Percentiles rank a stretch among this genome's conserved stretches.
phyloP scores from a whole-genome alignment of 2,888 invertebrate genomes.

The Acanthosepion lycidas region DNA sequence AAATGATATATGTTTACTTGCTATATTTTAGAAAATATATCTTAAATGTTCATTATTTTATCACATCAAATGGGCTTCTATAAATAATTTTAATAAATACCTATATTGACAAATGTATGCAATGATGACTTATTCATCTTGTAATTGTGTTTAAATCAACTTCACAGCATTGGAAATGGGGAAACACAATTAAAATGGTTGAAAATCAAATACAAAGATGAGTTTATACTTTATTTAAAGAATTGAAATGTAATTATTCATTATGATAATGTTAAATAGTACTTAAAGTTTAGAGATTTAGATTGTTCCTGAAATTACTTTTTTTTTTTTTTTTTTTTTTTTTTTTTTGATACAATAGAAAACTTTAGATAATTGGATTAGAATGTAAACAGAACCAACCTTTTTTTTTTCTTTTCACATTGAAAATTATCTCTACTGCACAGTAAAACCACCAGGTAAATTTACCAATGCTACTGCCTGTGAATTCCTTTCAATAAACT shows the following conservation, averaged over 20 bases:
- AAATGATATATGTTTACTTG: too few relatives aligned
- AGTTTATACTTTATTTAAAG: neutral
- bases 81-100: neutral
- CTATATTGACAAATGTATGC: neutral
- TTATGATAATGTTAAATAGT: too few relatives aligned
- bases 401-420: neutral
- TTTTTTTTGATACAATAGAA: neutral
- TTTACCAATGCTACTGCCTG: neutral
- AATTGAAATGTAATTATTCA: neutral
- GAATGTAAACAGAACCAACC: neutral
- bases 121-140: neutral
- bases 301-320: too few relatives aligned
- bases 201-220: neutral
- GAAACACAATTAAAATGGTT: neutral
- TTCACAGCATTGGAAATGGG: neutral
- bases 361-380: neutral
- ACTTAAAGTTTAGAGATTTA: too few relatives aligned
- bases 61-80: too few relatives aligned
- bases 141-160: neutral
- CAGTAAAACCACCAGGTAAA: neutral
- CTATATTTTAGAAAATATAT: neutral
- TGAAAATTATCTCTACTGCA: neutral
- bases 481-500: neutral
- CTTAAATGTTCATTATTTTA: neutral
- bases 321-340: too few relatives aligned